phyloP scores from a whole-genome alignment of 2,113 vertebrate species.

The Alces alces region DNA sequence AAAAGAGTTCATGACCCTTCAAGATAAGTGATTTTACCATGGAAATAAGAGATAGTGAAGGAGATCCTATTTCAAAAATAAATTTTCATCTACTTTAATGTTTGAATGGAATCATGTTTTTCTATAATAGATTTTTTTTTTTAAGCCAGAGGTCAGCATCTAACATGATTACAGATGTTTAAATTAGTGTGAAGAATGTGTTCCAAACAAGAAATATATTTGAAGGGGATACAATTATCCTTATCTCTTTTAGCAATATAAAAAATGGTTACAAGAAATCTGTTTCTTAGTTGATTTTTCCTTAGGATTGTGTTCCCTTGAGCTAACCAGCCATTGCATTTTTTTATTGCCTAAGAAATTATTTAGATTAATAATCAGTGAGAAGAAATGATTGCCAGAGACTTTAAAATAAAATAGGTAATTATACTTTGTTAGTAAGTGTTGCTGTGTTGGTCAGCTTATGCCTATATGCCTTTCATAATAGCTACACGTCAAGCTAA shows the following conservation, averaged over 20 bases:
- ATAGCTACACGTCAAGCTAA: neutral
- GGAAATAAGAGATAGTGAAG: constrained; percentile 17
- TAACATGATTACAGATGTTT: neutral
- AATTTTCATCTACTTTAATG: neutral
- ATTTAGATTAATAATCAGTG: neutral
- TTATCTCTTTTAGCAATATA: neutral
- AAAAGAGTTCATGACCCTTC: constrained; percentile 9
- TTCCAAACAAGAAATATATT: neutral
- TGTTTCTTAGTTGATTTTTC: neutral
- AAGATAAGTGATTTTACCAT: constrained; percentile 28
- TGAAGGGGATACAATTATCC: neutral
- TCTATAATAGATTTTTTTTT: neutral
- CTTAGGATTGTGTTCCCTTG: neutral
- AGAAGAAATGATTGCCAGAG: neutral
- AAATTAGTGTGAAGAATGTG: neutral
- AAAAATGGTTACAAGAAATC: neutral
- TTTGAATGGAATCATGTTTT: constrained; percentile 33
- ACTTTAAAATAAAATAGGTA: neutral
- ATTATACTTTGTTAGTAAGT: neutral
- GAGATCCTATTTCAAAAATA: constrained; percentile 19
- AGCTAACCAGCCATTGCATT: neutral
- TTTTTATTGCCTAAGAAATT: neutral
- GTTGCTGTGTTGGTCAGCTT: neutral
- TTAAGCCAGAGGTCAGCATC: neutral
- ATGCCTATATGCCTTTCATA: neutral